These are phyloP conservation scores for Spilosoma lubricipeda DNA, from an alignment of 2,888 invertebrate genomes.

Conservation along the genomic window DNA sequence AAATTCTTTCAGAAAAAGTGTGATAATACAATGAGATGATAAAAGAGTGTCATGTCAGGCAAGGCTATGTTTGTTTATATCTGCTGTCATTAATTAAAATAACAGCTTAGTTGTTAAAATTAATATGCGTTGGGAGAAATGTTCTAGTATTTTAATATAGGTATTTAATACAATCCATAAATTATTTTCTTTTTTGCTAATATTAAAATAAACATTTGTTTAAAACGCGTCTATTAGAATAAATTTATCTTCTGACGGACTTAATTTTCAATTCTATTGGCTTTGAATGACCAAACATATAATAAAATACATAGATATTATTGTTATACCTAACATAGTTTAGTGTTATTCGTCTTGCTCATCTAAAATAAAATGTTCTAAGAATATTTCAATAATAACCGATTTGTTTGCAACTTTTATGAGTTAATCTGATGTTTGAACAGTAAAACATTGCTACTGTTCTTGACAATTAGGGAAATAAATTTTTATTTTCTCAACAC, in stretches of 20 bases:
- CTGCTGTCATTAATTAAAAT: neutral
- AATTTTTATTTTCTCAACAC: conserved; percentile 9
- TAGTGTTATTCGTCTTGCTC: conserved; percentile 4
- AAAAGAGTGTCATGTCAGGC: neutral
- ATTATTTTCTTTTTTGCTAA: conserved; percentile 4
- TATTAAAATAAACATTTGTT: conserved; percentile 7
- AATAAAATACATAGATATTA: conserved; percentile 14
- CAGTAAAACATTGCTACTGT: neutral
- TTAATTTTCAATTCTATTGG: conserved; percentile 14
- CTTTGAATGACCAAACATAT: conserved; percentile 6
- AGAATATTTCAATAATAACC: neutral
- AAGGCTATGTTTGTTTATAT: neutral
- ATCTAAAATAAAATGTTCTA: neutral
- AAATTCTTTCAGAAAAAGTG: neutral
- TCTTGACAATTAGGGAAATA: conserved; percentile 15
- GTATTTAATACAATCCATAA: conserved; percentile 1
- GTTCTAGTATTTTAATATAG: neutral
- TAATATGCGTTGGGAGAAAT: neutral
- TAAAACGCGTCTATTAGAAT: conserved; percentile 16
- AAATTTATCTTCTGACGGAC: conserved; percentile 18
- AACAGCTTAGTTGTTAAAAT: no score
- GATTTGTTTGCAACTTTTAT: conserved; percentile 1
- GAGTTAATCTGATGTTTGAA: neutral
- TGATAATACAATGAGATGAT: neutral
- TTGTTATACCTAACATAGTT: conserved; percentile 8